Percentiles rank a stretch among this genome's conserved stretches.
phyloP scores from a whole-genome alignment of 2,797 vertebrate genomes.

The Muscicapa striata region DNA sequence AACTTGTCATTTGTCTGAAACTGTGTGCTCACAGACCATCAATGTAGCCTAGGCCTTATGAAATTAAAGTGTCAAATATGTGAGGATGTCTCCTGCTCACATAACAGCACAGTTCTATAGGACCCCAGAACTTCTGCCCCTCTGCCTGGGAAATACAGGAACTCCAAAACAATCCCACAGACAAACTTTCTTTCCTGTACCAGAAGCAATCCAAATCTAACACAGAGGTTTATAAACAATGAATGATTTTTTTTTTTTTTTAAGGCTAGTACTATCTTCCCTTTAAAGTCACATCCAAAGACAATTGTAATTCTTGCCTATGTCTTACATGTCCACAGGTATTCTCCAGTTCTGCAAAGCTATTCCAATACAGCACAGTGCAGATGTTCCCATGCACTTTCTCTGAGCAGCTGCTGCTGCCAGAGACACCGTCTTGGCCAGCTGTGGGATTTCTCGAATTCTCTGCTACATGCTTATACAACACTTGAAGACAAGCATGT shows the following conservation, averaged over 20 bases:
- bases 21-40: not conserved
- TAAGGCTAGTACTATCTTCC: not conserved
- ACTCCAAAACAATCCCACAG: not conserved
- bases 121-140: fast-evolving
- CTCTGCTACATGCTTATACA: not conserved
- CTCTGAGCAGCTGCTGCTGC: not conserved
- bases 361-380: not conserved
- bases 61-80: not conserved
- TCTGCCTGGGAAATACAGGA: not conserved
- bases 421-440: not conserved
- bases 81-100: not conserved
- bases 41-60: fast-evolving
- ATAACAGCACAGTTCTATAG: not conserved
- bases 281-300: not conserved
- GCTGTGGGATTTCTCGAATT: not conserved
- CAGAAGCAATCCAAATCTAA: not conserved
- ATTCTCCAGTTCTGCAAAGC: not conserved
- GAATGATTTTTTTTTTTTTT: not conserved
- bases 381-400: not conserved
- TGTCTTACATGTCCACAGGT: not conserved
- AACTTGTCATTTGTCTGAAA: not conserved
- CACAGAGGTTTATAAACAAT: not conserved
- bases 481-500: not conserved
- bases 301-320: not conserved
- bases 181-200: not conserved